Percentiles rank a stretch among this genome's conserved stretches.
These are phyloP conservation scores for Okamejei kenojei DNA, from an alignment of 2,797 vertebrate species.

Conservation along the genomic window DNA sequence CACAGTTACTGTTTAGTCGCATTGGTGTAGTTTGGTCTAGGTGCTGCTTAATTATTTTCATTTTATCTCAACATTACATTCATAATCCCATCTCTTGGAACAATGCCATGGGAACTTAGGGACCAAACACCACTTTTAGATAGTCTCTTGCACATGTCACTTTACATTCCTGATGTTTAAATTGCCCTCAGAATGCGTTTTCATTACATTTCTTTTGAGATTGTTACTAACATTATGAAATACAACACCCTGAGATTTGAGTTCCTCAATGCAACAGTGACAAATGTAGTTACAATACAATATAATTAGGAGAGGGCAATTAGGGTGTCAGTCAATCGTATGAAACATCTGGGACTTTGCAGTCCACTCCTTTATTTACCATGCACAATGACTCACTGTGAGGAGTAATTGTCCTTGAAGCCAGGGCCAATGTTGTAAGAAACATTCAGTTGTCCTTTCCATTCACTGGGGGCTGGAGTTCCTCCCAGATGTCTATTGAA, in stretches of 20 bases:
- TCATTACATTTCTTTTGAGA: neutral
- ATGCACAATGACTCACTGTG: slow-evolving; percentile 59
- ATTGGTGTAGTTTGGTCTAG: neutral
- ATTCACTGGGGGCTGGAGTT: slow-evolving; percentile 65
- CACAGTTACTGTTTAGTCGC: neutral
- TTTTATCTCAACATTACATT: neutral
- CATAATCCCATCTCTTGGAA: neutral
- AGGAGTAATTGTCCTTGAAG: slow-evolving; percentile 58
- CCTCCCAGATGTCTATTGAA: slow-evolving; percentile 79
- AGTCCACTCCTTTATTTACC: neutral
- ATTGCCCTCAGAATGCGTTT: neutral
- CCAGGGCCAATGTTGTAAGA: slow-evolving; percentile 85
- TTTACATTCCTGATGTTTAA: neutral
- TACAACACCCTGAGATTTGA: neutral
- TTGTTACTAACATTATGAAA: neutral
- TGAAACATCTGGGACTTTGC: neutral
- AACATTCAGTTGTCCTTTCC: slow-evolving; percentile 79
- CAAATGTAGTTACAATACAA: slow-evolving; percentile 32
- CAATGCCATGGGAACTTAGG: neutral
- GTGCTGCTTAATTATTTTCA: neutral
- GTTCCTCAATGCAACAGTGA: neutral
- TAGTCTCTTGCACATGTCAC: neutral
- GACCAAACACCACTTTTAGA: neutral
- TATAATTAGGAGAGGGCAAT: neutral
- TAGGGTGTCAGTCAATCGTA: neutral